Conservation (phyloP, 2,888 invertebrate species). For the Ormyrus labotus region DNA sequence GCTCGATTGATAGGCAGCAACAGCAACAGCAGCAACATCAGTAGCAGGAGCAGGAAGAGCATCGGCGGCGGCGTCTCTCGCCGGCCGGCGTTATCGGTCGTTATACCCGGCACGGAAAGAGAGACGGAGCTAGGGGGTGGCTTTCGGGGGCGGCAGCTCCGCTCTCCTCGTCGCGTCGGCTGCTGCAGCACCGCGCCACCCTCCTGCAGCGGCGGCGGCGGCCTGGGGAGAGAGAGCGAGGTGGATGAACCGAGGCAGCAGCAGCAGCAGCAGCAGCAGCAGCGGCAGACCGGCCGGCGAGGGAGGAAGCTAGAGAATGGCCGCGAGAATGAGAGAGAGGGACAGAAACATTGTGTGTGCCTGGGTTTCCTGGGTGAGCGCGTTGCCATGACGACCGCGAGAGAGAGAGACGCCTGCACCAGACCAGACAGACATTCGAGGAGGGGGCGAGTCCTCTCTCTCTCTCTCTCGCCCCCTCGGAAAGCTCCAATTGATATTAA, state of each 20-base stretch:
- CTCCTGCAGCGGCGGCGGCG: constrained; percentile 9
- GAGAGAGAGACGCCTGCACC: constrained; percentile 50
- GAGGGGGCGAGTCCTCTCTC: not conserved
- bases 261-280: constrained; percentile 16
- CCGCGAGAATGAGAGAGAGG: constrained; percentile 54
- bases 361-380: constrained; percentile 73
- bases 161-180: constrained; percentile 2
- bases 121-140: not conserved
- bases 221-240: constrained; percentile 55
- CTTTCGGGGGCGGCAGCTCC: constrained; percentile 15
- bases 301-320: constrained; percentile 36
- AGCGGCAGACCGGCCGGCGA: constrained; percentile 42
- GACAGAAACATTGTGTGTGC: constrained; percentile 61
- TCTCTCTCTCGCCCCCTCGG: constrained; percentile 1
- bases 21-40: too few species aligned
- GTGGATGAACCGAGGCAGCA: constrained; percentile 65
- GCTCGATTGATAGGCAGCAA: constrained; percentile 44
- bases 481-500: constrained; percentile 47
- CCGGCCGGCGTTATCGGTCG: constrained; percentile 48
- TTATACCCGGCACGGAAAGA: not conserved
- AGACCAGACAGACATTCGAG: constrained; percentile 18
- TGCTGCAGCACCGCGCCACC: constrained; percentile 7
- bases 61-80: too few species aligned
- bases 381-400: constrained; percentile 71
- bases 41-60: not conserved